Base-by-base conservation (phyloP, 2,888 invertebrate genomes). In the Galerucella calmariensis region DNA sequence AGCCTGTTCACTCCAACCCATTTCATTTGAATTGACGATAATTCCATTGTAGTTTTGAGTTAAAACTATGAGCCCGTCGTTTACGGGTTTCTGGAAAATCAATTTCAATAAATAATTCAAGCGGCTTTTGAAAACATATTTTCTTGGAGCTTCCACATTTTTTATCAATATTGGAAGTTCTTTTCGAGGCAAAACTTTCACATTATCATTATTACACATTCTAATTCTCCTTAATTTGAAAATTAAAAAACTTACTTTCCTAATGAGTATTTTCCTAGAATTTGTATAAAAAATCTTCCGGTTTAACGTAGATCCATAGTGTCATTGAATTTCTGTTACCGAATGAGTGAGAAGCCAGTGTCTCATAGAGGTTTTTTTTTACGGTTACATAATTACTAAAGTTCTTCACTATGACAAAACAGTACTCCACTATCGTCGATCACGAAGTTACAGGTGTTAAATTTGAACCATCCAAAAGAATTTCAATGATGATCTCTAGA, bases 281-380 rank as follows among this genome's bases (percentile, higher is more conserved):
- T 48, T 14, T 48, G 48, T 11, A 11, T 41, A 48, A 48, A 3
- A 14, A 48, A 48, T 48, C 14, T 48, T 48, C 48, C 48, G 48
- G 48, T 14, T 14, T 14, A 48, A 48, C 2, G 48, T 48, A 48
- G 2, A 14, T 48, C 14, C 48, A 48, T 48, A 59, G 59, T 66
- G 69, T 69, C 70, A 70, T 70, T 70, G 62, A 65, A 69, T 73
- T 48, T 41, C n/a, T 53, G 16, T 69, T 44, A 69, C 51, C 73
- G 48, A 75, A 70, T 56, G 73, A 68, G 24, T 16, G 44, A 70
- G 56, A 77, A 79, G 80, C 80, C 79, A 81, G 74, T 80, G 81
- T 78, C 81, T 80, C 75, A 77, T 81, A 81, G 81, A 75, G 79
- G 81, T 79, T 80, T 75, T 77, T 77, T 48, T 78, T 78, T 78